Evolutionary conservation across 2,888 invertebrate species (phyloP).

Genomic region (Tetheella fluctuosa): DNA sequence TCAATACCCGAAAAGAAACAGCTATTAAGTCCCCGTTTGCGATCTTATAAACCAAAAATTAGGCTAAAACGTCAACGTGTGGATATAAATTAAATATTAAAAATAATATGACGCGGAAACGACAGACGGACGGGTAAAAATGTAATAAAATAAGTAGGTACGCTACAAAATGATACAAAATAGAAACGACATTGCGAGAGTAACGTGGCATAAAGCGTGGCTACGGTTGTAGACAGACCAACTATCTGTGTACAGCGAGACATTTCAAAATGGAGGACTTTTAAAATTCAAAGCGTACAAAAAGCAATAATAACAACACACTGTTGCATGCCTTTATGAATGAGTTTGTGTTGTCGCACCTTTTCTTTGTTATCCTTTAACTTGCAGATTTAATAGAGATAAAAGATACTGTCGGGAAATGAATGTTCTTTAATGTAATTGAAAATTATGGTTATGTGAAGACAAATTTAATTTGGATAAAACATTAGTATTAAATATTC

Average conservation of each 20-base stretch:
- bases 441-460: no score
- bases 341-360: neutral
- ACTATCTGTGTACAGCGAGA: constrained; percentile 7
- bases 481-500: no score
- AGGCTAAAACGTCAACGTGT: neutral
- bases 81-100: constrained; percentile 24
- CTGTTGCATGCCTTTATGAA: constrained; percentile 1
- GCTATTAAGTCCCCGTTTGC: no score
- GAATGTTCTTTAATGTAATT: neutral
- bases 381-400: neutral
- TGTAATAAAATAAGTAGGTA: constrained; percentile 45
- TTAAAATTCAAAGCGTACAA: constrained; percentile 1
- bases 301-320: constrained; percentile 3
- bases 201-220: constrained; percentile 17
- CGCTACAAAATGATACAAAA: constrained; percentile 41
- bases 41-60: no score
- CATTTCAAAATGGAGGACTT: neutral
- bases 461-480: no score
- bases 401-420: neutral
- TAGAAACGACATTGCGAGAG: constrained; percentile 31
- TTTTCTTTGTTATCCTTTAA: neutral
- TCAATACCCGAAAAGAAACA: no score
- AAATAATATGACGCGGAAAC: constrained; percentile 39
- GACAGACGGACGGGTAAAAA: constrained; percentile 28
- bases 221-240: neutral